phyloP scores from a whole-genome alignment of 2,797 vertebrate genomes.

The Enteromius paludinosus region DNA sequence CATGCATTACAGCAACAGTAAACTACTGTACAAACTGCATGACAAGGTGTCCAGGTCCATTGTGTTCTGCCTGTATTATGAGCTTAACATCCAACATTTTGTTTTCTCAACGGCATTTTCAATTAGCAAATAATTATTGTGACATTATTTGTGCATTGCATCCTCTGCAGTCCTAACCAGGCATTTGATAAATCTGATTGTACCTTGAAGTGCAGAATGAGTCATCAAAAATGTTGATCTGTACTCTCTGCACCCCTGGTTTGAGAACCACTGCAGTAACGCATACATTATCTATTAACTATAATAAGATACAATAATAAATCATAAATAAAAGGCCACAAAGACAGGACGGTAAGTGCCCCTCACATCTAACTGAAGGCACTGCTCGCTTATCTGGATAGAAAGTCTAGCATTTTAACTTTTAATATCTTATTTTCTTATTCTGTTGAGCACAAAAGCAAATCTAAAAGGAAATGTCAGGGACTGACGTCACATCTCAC shows the following conservation, averaged over 20 bases:
- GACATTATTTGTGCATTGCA: neutral
- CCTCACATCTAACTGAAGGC: neutral
- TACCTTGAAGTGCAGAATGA: constrained; percentile 8
- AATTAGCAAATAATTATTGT: neutral
- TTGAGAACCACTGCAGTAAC: neutral
- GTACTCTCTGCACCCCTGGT: neutral
- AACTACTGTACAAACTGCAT: neutral
- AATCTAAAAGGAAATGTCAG: neutral
- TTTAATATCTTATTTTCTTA: neutral
- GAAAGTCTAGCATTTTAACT: neutral
- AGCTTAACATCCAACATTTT: neutral
- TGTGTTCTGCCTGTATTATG: neutral
- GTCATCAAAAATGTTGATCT: neutral
- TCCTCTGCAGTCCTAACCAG: neutral
- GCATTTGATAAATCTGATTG: neutral
- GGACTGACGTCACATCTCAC: neutral
- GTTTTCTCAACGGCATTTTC: neutral
- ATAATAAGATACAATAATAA: neutral
- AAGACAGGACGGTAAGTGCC: neutral
- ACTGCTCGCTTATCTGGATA: too few species aligned
- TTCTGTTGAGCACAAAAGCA: neutral
- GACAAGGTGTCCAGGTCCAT: neutral
- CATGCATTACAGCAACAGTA: neutral
- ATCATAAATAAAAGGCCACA: neutral
- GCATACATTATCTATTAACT: neutral